Conservation (phyloP, 2,888 invertebrate genomes). For the Lutraria lutraria region DNA sequence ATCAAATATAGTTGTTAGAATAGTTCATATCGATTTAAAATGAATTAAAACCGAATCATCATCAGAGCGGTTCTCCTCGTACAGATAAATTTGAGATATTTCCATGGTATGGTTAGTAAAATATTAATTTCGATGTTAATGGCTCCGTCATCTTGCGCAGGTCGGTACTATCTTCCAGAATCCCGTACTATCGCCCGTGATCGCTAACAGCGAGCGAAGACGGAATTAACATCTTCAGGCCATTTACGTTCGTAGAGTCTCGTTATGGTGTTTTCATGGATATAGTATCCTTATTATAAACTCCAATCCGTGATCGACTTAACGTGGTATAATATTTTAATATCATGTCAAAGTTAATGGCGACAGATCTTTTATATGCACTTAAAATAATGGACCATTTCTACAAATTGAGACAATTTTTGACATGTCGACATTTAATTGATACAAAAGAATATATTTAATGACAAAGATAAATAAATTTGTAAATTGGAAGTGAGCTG, state of each 20-base stretch:
- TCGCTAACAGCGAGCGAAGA: slow-evolving; percentile 19
- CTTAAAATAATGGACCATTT: slow-evolving; percentile 31
- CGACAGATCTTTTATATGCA: slow-evolving; percentile 32
- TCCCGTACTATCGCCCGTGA: slow-evolving; percentile 41
- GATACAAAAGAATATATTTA: slow-evolving; percentile 20
- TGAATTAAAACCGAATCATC: slow-evolving; percentile 14
- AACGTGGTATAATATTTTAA: neutral
- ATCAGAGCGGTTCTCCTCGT: slow-evolving; percentile 32
- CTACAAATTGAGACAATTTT: neutral
- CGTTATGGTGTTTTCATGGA: slow-evolving; percentile 46
- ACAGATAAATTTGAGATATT: slow-evolving; percentile 25
- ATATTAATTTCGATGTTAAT: slow-evolving; percentile 46
- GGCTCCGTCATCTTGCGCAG: neutral
- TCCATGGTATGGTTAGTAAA: slow-evolving; percentile 13
- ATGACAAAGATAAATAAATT: neutral
- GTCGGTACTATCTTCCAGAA: slow-evolving; percentile 38
- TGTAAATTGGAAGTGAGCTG: neutral
- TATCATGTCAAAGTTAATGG: slow-evolving; percentile 12
- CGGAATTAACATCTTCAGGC: neutral
- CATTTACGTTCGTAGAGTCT: slow-evolving; percentile 14
- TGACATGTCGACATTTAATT: slow-evolving; percentile 18
- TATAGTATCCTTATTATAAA: slow-evolving; percentile 6
- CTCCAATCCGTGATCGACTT: neutral
- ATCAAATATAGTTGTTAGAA: slow-evolving; percentile 21
- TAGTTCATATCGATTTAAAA: slow-evolving; percentile 45